phyloP scores from a whole-genome alignment of 2,113 vertebrate species.

The Callithrix jacchus region DNA sequence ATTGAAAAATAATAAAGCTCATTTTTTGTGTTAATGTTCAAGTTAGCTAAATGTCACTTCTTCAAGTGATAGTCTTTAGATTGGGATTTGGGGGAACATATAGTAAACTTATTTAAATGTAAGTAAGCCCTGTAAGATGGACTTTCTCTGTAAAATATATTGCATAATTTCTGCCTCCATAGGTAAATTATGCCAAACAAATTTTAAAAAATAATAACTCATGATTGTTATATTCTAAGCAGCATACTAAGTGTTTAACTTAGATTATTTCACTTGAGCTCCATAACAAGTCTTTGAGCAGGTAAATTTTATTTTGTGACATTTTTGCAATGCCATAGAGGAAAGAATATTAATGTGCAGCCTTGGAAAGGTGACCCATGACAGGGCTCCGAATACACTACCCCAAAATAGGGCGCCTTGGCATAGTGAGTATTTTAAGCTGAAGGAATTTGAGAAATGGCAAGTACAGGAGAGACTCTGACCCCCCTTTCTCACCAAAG shows the following conservation, averaged over 20 bases:
- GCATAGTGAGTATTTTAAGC: not conserved
- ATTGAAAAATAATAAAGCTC: not conserved
- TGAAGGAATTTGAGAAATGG: not conserved
- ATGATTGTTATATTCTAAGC: not conserved
- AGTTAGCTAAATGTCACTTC: not conserved
- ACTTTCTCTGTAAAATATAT: not conserved
- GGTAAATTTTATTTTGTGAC: not conserved
- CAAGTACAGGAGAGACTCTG: not conserved
- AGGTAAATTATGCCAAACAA: not conserved
- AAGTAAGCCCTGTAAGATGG: not conserved
- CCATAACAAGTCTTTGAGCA: not conserved
- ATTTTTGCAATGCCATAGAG: not conserved
- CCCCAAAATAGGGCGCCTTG: not conserved
- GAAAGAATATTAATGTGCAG: not conserved
- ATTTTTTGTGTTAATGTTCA: conserved; percentile 11
- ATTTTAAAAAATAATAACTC: not conserved
- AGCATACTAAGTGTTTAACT: not conserved
- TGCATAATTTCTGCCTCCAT: not conserved
- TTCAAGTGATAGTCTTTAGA: not conserved
- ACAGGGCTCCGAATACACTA: not conserved
- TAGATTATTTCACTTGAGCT: not conserved
- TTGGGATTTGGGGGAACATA: not conserved
- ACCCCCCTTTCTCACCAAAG: not conserved
- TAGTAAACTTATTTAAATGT: not conserved
- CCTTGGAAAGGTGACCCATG: not conserved